Percentiles rank a stretch among this genome's conserved stretches.
Conservation (phyloP, 2,113 vertebrate genomes). For the Pelvicachromis taeniatus region DNA sequence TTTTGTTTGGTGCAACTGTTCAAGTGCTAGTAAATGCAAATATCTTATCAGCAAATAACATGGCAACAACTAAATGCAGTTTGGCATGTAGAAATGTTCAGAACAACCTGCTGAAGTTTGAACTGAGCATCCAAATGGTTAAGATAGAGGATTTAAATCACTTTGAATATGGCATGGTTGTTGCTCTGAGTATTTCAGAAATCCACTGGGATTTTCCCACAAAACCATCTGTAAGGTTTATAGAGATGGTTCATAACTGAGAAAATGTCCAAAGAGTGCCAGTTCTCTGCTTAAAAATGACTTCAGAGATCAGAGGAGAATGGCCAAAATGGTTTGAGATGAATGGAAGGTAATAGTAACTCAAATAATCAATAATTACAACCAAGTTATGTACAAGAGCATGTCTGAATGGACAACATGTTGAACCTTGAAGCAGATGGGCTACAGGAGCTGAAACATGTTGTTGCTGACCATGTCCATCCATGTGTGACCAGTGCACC, state of each 20-base stretch:
- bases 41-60: not conserved
- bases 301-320: not conserved
- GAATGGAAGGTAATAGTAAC: not conserved
- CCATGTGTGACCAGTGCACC: not conserved
- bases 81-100: not conserved
- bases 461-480: not conserved
- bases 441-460: not conserved
- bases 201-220: not conserved
- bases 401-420: not conserved
- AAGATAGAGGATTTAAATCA: not conserved
- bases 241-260: not conserved
- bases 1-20: not conserved
- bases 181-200: not conserved
- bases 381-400: not conserved
- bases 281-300: not conserved
- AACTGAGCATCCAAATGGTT: not conserved
- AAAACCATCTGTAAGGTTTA: not conserved
- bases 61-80: fast-evolving
- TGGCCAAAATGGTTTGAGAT: not conserved
- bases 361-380: not conserved
- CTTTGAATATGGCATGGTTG: not conserved
- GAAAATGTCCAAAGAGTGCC: not conserved
- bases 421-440: not conserved
- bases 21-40: not conserved
- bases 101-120: not conserved